Evolutionary conservation across 1,140 invertebrate species (phyloP).

Genomic region (Bursaphelenchus mucronatus): DNA sequence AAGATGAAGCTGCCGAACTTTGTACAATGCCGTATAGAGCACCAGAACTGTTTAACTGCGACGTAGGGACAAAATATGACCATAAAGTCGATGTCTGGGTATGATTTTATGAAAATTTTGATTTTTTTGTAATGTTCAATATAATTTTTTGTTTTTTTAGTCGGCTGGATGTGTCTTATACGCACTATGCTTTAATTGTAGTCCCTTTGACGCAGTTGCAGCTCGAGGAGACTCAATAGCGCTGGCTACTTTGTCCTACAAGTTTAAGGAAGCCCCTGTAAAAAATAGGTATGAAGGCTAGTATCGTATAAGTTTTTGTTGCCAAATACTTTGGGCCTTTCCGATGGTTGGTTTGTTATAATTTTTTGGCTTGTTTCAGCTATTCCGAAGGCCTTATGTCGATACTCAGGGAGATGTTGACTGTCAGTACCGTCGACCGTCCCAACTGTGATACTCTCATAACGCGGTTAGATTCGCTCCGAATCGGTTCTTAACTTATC

Average conservation of each 20-base stretch:
- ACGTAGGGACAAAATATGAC: conserved; percentile 6
- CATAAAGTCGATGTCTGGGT: conserved; percentile 14
- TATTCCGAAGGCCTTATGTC: conserved; percentile 6
- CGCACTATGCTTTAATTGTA: conserved; percentile 10
- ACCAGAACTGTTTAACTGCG: conserved; percentile 16
- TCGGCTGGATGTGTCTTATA: conserved; percentile 18
- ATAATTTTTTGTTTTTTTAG: not conserved
- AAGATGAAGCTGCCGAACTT: conserved; percentile 14
- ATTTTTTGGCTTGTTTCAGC: conserved; percentile 6
- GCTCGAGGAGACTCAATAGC: conserved; percentile 14
- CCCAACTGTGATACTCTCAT: not conserved
- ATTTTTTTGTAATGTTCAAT: not conserved
- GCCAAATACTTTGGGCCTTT: too few relatives aligned
- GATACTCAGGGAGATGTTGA: conserved; percentile 1
- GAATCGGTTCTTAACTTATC: too few relatives aligned
- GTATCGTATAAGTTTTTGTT: too few relatives aligned
- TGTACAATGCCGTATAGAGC: conserved; percentile 21
- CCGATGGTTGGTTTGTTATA: not conserved
- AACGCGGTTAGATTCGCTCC: too few relatives aligned
- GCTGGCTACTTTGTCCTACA: conserved; percentile 17
- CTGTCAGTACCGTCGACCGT: conserved; percentile 10
- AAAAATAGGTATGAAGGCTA: conserved; percentile 3
- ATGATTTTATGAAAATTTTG: conserved; percentile 1
- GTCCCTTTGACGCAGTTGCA: conserved; percentile 15
- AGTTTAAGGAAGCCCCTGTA: conserved; percentile 4